Evolutionary conservation across 2,888 invertebrate genomes (phyloP).

Genomic region (Macrophya annulata): DNA sequence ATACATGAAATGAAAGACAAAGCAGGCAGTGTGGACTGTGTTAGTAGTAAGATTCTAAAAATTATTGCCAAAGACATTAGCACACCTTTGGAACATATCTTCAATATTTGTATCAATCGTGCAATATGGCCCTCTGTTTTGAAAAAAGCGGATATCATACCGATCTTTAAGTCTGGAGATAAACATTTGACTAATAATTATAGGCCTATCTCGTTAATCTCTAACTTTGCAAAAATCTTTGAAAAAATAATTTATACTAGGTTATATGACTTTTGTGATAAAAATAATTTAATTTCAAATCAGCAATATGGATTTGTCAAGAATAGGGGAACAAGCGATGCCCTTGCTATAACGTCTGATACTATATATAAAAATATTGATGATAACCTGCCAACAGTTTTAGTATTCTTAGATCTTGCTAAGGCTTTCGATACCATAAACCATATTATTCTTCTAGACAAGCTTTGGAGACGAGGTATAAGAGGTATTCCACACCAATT

Average conservation of each 20-base stretch:
- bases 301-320: slow-evolving; percentile 38
- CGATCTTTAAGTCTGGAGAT: slow-evolving; percentile 31
- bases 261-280: neutral
- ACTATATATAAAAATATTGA: neutral
- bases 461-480: neutral
- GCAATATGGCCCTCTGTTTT: slow-evolving; percentile 21
- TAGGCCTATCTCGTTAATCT: slow-evolving; percentile 44
- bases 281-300: slow-evolving; percentile 8
- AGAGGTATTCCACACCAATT: neutral
- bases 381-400: neutral
- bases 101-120: slow-evolving; percentile 4
- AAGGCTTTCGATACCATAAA: neutral
- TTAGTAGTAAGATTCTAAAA: neutral
- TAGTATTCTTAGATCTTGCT: neutral
- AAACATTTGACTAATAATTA: neutral
- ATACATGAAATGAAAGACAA: neutral
- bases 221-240: slow-evolving; percentile 31
- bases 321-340: slow-evolving; percentile 42
- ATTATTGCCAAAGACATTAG: neutral
- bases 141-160: slow-evolving; percentile 31
- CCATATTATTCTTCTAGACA: neutral
- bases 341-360: neutral
- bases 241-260: slow-evolving; percentile 24
- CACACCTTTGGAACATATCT: neutral
- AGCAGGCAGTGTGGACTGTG: neutral